Percentiles rank a stretch among this genome's conserved stretches.
Evolutionary conservation across 35 echinoderm and acorn worm genomes (phyloP).

Genomic region (Patiria miniata): DNA sequence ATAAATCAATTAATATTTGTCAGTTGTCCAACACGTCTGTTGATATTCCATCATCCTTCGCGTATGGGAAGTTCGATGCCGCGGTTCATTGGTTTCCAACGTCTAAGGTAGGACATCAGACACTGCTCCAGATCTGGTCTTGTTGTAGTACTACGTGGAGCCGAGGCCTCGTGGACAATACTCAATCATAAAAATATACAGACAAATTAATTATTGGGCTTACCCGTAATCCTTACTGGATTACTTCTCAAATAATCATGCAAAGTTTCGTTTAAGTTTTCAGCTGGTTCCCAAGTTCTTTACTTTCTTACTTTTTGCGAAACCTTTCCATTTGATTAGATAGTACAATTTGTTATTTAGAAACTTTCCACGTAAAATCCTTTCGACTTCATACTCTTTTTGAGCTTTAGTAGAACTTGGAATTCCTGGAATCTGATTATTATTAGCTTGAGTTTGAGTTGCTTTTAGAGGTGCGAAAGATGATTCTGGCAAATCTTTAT

Average conservation of each 20-base stretch:
- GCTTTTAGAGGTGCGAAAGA: background rate
- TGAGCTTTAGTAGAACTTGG: background rate
- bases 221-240: conserved; percentile 34
- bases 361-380: conserved; percentile 25
- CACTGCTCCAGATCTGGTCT: too few relatives aligned
- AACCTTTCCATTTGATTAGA: conserved; percentile 35
- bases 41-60: too few relatives aligned
- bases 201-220: conserved; percentile 1
- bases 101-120: too few relatives aligned
- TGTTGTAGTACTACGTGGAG: too few relatives aligned
- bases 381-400: conserved; percentile 20
- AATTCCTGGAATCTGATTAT: too few relatives aligned
- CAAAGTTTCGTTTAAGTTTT: background rate
- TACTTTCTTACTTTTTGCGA: background rate
- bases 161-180: too few relatives aligned
- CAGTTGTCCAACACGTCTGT: too few relatives aligned
- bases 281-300: conserved; percentile 35
- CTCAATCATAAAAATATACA: background rate
- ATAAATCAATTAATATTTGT: too few relatives aligned
- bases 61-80: too few relatives aligned
- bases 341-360: conserved; percentile 15
- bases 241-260: conserved; percentile 19
- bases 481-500: background rate
- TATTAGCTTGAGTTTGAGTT: background rate
- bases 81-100: too few relatives aligned